These are phyloP conservation scores for Drosophila kuntzei DNA, from an alignment of 2,888 invertebrate species.

Conservation along the genomic window DNA sequence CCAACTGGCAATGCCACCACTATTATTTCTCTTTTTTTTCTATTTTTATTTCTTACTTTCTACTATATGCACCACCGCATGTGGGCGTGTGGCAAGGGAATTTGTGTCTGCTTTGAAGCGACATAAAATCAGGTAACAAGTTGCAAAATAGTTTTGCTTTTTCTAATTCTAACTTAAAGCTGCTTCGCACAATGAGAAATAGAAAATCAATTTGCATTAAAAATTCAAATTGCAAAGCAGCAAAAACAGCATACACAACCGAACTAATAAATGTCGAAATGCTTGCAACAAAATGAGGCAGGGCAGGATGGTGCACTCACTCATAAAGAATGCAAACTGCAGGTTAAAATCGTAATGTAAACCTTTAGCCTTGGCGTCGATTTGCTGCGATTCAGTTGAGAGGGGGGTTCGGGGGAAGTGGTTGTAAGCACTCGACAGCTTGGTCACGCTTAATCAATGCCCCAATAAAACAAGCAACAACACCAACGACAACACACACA, in stretches of 20 bases:
- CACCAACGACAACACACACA: slow-evolving; percentile 25
- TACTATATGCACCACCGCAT: slow-evolving; percentile 23
- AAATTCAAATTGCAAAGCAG: slow-evolving; percentile 39
- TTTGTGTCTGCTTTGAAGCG: slow-evolving; percentile 45
- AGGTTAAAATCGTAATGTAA: slow-evolving; percentile 52
- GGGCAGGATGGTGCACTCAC: slow-evolving; percentile 26
- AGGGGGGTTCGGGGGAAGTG: slow-evolving; percentile 7
- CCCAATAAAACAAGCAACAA: slow-evolving; percentile 60
- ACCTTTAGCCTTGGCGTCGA: slow-evolving; percentile 46
- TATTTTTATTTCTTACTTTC: background rate
- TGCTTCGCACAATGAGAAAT: slow-evolving; percentile 24
- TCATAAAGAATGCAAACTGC: slow-evolving; percentile 64
- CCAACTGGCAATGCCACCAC: slow-evolving; percentile 64
- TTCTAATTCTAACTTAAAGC: slow-evolving; percentile 65
- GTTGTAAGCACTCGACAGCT: slow-evolving; percentile 36
- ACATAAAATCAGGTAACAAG: slow-evolving; percentile 72
- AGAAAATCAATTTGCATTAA: slow-evolving; percentile 68
- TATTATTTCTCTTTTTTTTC: background rate
- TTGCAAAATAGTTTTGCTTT: slow-evolving; percentile 57
- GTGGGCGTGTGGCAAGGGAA: slow-evolving; percentile 40
- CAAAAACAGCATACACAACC: background rate
- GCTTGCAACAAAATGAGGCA: slow-evolving; percentile 13
- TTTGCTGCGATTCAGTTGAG: slow-evolving; percentile 49
- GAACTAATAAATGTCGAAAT: background rate
- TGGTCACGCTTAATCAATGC: slow-evolving; percentile 75